These are phyloP conservation scores for Phoronis australis DNA, from an alignment of 2,888 invertebrate species.

Conservation along the genomic window DNA sequence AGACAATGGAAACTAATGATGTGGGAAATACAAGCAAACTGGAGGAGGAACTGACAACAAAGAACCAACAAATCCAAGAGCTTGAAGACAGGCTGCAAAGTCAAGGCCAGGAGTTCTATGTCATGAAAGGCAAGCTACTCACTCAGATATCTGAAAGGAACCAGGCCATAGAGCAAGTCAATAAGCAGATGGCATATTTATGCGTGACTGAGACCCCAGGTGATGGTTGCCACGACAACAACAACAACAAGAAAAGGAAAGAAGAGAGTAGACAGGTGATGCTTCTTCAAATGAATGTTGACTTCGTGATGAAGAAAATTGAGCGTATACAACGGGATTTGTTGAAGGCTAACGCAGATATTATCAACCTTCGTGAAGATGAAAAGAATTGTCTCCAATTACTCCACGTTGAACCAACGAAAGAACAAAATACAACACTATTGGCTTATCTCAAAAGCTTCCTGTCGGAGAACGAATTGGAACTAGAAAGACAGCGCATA, in stretches of 20 bases:
- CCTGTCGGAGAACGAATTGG: not conserved
- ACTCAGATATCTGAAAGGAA: not conserved
- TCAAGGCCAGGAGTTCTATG: not conserved
- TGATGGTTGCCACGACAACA: not conserved
- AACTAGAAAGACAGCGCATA: not conserved
- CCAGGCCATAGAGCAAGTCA: not conserved
- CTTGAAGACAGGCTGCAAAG: not conserved
- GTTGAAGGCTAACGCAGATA: not conserved
- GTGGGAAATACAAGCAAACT: too few relatives aligned
- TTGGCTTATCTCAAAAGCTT: not conserved
- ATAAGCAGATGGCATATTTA: not conserved
- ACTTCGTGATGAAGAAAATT: not conserved
- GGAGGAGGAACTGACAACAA: too few relatives aligned
- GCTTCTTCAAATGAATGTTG: not conserved
- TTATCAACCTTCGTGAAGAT: not conserved
- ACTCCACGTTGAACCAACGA: not conserved
- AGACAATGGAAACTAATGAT: too few relatives aligned
- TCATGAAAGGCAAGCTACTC: not conserved
- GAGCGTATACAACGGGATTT: not conserved
- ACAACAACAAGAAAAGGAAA: not conserved
- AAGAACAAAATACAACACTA: not conserved
- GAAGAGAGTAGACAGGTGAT: not conserved
- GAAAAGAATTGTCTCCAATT: not conserved
- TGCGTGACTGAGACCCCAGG: not conserved
- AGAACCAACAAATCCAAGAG: not conserved